Conservation (phyloP, 1,140 invertebrate species). For the Chrysomallon squamiferum region DNA sequence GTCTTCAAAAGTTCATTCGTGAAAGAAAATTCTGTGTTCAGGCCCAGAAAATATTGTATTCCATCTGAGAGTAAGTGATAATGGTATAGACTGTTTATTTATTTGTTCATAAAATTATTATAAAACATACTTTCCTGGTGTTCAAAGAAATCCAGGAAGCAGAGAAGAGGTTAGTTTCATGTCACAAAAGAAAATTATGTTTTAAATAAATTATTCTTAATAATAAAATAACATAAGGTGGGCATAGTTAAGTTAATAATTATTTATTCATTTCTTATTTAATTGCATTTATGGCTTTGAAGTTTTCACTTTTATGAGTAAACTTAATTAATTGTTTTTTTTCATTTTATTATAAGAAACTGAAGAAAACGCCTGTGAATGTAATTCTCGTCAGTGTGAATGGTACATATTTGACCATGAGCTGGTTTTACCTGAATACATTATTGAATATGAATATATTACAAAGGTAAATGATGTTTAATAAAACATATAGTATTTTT, state of each 20-base stretch:
- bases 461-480: conserved; percentile 62
- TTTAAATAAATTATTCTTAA: too few relatives aligned
- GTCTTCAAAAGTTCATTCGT: conserved; percentile 43
- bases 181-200: too few relatives aligned
- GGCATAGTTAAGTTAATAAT: too few relatives aligned
- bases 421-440: conserved; percentile 61
- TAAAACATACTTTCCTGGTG: too few relatives aligned
- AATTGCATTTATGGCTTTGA: too few relatives aligned
- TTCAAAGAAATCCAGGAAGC: too few relatives aligned
- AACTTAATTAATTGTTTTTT: not conserved
- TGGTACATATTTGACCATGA: conserved; percentile 63
- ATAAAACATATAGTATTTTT: not conserved
- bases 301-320: too few relatives aligned
- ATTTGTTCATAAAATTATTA: too few relatives aligned
- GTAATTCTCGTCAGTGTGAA: conserved; percentile 58
- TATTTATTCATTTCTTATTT: too few relatives aligned
- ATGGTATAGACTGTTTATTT: too few relatives aligned
- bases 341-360: conserved; percentile 12
- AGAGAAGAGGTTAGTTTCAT: too few relatives aligned
- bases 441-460: conserved; percentile 63
- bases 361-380: conserved; percentile 51
- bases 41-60: conserved; percentile 50
- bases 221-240: too few relatives aligned
- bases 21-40: conserved; percentile 56
- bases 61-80: conserved; percentile 38